Base-by-base conservation (phyloP, 2,797 vertebrate genomes). In the Clarias platycephalus region DNA sequence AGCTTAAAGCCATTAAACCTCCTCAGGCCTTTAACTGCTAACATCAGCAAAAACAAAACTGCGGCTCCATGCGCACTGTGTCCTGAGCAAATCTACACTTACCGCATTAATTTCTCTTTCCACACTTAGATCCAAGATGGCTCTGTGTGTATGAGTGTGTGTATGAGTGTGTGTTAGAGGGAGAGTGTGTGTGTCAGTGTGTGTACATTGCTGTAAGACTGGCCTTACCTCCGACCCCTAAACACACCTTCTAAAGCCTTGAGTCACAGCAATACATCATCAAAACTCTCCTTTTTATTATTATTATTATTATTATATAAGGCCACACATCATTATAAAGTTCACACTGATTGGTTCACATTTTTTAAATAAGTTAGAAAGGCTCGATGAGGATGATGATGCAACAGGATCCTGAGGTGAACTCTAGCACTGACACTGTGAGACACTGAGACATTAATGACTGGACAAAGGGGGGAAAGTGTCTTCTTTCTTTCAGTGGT, bases 91-190 rank as follows among this genome's bases (percentile, higher is more conserved):
- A 57, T 75, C 4, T 90, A 89, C 84, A 94, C 97, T 97, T 95
- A 98, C 97, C 97, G 96, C 97, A 98, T 99, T 96, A 98, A 99
- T 97, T 97, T 57, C 94, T 96, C 96, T 97, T 96, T 96, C 96
- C 96, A 95, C 96, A 95, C 95, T 95, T 96, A 96, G 95, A 98
- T 98, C 97, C 97, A 99, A 99, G 97, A 98, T 99, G 97, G 97
- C 97, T 97, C 97, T 96, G 95, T 96, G 72, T 76, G 53, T 57
- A 26, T 55, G 49, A 26, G 49, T 74, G 44, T 4, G 49, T 74
- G 68, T 26, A n/a, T 74, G 44, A 1, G 49, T 74, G 68, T 26
- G 24, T 44, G 68, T 67, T 28, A 18, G 64, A 3, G 16, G 31
- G 64, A 31, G 64, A 18, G 28, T 66, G 31, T 18, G n/a, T n/a